Evolutionary conservation across 1,140 invertebrate species (phyloP), one percentile per base, ranked within the genome.

Genomic region (Heliothis subflexa): DNA sequence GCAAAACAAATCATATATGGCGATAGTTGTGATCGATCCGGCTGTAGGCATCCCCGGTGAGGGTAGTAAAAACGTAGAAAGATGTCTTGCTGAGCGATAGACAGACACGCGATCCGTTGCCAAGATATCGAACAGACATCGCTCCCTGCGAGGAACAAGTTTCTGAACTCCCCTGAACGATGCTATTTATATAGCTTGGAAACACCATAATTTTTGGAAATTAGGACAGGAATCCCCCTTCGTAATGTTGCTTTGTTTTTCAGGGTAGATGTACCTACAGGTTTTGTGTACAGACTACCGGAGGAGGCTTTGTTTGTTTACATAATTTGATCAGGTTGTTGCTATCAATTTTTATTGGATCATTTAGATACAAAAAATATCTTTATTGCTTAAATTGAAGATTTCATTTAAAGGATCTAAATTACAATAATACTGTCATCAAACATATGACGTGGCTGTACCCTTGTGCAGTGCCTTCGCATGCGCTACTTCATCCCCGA

Each of bases 51-150:
- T 78, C 81, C 74, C 50, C 52, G 21, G 78, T 74, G 81, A 71
- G 79, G 83, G 83, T 76, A 86, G 82, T 89, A 89, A 89, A 89
- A 88, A 89, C 79, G 84, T 82, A 68, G 80, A 84, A 86, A 87
- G 89, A 90, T 85, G 85, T 86, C 78, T 86, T 71, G 78, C 13
- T 57, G 76, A 33, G 70, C 74, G 74, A 77, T 72, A 81, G 62
- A 64, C 70, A 55, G 45, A 79, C 89, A 91, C 89, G 89, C 89
- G 87, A 91, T 83, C 81, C 81, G 89, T 91, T 91, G 88, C 89
- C 83, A 87, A 82, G 89, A 72, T 88, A 89, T 90, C 89, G 88
- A 89, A 86, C 85, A 89, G 85, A 91, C 88, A 91, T 83, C 59
- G 33, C 12, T 13, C 74, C 59, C 57, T 64, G 21, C 45, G 14